Base-by-base conservation (phyloP, 2,113 vertebrate genomes). In the Bos javanicus region DNA sequence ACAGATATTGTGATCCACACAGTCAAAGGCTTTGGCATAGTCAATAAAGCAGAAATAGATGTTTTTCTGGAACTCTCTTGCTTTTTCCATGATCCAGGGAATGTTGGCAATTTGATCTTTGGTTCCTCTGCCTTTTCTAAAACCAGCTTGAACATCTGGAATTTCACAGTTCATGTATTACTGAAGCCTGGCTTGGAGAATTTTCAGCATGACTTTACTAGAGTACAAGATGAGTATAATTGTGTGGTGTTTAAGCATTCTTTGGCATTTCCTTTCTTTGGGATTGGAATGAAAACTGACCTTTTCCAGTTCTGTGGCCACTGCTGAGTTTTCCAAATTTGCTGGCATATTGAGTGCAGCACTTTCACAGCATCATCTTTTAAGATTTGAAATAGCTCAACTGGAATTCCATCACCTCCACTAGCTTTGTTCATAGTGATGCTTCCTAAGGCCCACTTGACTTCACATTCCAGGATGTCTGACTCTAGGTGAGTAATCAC, bases 241-340 rank as follows among this genome's bases (percentile, higher is more conserved):
- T 33, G 14, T 64, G 30, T 0, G 0, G 3, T 64, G 30, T 33
- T 17, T 16, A 7, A 33, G 30, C 14, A 33, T 64, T 64, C 62
- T 64, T 64, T 64, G 62, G 30, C 30, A 33, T 64, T 64, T 3
- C 30, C 62, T 64, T 64, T 64, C 62, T 64, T 64, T 33, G 30
- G 62, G 3, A 33, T 64, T 64, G 62, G 62, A 16, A 33, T 64
- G 62, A 64, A 64, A 33, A 64, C 15, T 17, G 62, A 64, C 14
- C 28, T 62, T 62, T 62, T 14, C 59, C 28, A 62, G 59, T 62
- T 28, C 28, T 62, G 13, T 62, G 59, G 6, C 12, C 59, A 62
- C 59, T 62, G 59, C 13, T 62, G 59, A 62, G 28, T 62, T 30
- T 62, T 62, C 59, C 28, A 62, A 62, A 30, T 62, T 30, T 62